Evolutionary conservation across 2,797 vertebrate species (phyloP).

Genomic region (Bradypodion ventrale): DNA sequence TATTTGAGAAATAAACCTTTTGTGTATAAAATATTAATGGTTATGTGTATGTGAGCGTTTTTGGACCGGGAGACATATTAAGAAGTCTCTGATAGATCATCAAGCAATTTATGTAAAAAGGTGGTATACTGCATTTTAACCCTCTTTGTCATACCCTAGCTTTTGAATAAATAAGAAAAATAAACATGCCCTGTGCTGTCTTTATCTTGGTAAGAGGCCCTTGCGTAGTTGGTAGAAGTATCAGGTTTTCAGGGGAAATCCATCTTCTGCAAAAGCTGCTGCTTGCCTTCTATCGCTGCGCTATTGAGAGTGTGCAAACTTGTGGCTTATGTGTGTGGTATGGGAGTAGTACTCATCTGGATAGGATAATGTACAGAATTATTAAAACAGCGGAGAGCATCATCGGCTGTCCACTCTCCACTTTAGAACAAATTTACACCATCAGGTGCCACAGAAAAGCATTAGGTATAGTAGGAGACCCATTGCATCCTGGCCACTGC

Average conservation of each 20-base stretch:
- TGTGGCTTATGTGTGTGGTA: too few species aligned
- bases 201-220: slow-evolving; percentile 38
- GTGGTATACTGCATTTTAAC: slow-evolving; percentile 72
- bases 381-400: too few species aligned
- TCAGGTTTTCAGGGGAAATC: background rate
- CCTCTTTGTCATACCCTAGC: slow-evolving; percentile 74
- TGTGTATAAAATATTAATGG: slow-evolving; percentile 90
- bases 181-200: slow-evolving; percentile 53
- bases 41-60: slow-evolving; percentile 75
- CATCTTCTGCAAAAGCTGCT: too few species aligned
- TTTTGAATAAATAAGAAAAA: slow-evolving; percentile 77
- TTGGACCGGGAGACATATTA: slow-evolving; percentile 74
- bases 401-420: too few species aligned
- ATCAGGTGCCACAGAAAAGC: too few species aligned
- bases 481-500: too few species aligned
- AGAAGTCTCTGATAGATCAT: slow-evolving; percentile 62
- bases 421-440: too few species aligned
- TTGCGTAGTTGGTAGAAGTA: background rate
- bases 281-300: too few species aligned
- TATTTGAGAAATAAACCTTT: slow-evolving; percentile 98
- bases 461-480: too few species aligned
- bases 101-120: slow-evolving; percentile 77
- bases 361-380: too few species aligned
- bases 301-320: too few species aligned
- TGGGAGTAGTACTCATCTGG: too few species aligned